phyloP scores from a whole-genome alignment of 2,797 vertebrate species.

The Chaetophractus vellerosus region DNA sequence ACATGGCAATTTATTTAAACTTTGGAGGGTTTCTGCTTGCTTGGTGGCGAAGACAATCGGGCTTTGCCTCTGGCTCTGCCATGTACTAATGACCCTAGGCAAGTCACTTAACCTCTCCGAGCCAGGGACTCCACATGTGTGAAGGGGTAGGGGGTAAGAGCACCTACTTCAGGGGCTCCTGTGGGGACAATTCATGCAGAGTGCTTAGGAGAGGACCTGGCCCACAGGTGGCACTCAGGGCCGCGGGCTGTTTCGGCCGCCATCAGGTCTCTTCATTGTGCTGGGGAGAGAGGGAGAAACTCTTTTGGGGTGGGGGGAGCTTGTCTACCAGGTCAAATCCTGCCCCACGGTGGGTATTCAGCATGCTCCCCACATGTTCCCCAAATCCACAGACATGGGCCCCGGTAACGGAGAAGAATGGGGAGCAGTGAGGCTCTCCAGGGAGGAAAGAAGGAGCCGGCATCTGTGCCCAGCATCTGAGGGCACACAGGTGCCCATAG shows the following conservation, averaged over 20 bases:
- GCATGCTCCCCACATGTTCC: rapidly evolving
- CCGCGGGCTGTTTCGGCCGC: not conserved
- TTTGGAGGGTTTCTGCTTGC: constrained; percentile 86
- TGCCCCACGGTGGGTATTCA: not conserved
- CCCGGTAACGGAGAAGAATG: rapidly evolving
- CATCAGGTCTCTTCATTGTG: not conserved
- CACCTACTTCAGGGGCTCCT: rapidly evolving
- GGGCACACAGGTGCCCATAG: not conserved
- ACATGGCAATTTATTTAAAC: constrained; percentile 92
- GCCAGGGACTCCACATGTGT: not conserved
- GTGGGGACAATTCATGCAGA: rapidly evolving
- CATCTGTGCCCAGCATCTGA: not conserved
- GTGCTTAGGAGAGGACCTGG: not conserved
- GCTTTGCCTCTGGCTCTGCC: constrained; percentile 18
- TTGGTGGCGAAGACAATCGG: constrained; percentile 61
- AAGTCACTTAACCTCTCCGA: not conserved
- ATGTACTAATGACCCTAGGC: constrained; percentile 9
- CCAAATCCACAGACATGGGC: not conserved
- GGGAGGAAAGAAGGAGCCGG: not conserved
- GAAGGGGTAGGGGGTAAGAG: too few relatives aligned
- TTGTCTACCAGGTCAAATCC: not conserved
- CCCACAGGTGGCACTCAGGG: rapidly evolving
- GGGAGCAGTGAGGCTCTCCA: not conserved
- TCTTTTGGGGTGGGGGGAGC: not conserved
- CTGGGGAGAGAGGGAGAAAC: not conserved